Percentiles rank a stretch among this genome's conserved stretches.
phyloP scores from a whole-genome alignment of 2,113 vertebrate species.

The Grammomys dolichurus region DNA sequence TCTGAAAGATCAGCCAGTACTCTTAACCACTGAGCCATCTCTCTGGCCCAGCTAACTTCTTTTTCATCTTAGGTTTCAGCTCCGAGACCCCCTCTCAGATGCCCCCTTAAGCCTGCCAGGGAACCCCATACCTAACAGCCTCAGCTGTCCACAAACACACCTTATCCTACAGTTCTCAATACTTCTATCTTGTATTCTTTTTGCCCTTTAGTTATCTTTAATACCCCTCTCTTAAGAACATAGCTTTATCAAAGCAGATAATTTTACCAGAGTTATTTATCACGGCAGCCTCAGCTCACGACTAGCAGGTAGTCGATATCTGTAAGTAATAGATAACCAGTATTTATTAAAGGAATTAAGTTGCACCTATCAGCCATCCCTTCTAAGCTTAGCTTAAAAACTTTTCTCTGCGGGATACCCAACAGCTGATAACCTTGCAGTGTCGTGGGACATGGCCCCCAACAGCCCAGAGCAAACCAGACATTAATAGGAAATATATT shows the following conservation, averaged over 20 bases:
- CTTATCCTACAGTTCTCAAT: not conserved
- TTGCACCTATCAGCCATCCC: not conserved
- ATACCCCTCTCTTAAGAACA: not conserved
- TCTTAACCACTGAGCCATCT: not conserved
- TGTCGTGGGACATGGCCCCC: not conserved
- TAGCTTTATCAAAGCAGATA: not conserved
- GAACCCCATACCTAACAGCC: not conserved
- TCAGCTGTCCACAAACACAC: not conserved
- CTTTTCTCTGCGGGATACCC: not conserved
- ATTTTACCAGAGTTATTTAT: not conserved
- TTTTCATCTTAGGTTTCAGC: not conserved
- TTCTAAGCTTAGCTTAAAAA: not conserved
- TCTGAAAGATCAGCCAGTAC: not conserved
- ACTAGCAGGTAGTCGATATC: not conserved
- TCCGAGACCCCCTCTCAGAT: not conserved
- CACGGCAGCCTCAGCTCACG: not conserved
- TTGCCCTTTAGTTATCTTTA: not conserved
- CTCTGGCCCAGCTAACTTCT: not conserved
- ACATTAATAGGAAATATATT: not conserved
- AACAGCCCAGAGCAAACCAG: not conserved
- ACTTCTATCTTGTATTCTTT: not conserved
- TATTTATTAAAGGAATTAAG: conserved; percentile 20
- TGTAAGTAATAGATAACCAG: not conserved
- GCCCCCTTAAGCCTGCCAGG: no score
- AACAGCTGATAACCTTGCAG: not conserved